Base-by-base conservation (phyloP, 2,797 vertebrate genomes). In the Champsocephalus gunnari region DNA sequence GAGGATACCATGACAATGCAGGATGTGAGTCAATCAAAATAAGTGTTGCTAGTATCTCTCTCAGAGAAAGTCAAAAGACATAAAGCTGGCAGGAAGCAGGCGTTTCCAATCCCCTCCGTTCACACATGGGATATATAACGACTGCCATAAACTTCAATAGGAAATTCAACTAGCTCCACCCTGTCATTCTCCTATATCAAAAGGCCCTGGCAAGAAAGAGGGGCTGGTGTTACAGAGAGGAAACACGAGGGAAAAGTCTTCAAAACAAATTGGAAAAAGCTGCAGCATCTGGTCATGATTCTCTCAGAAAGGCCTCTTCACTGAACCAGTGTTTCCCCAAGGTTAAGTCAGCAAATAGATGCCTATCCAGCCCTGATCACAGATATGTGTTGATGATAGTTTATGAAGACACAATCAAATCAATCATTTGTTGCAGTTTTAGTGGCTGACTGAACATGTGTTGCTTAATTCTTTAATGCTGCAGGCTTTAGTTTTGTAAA, bases 201-300 rank as follows among this genome's bases (percentile, higher is more conserved):
- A 71, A 67, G 63, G 17, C 4, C 63, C 44, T 34, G 43, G 68
- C 51, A 62, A 71, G 12, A 69, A 41, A 60, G 58, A 61, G 68
- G 51, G 60, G 57, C 49, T 48, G 66, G 47, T 75, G 61, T 59
- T 34, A 43, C 64, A 69, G 60, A 68, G 44, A 72, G 56, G 60
- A 61, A 75, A 70, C 44, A 76, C 19, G 6, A 66, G 28, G 57
- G 62, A 32, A 73, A 73, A 53, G 71, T 67, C 68, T 79, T 81
- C 54, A 55, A 81, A 77, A 83, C 44, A 85, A 81, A 87, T 83
- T 60, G 41, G 63, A 81, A 85, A 77, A 82, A 82, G 59, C 66
- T 85, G 83, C n/a, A 73, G 55, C 77, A 89, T 86, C 75, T 87
- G 85, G 70, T 75, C 56, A 65, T 80, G 69, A 87, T 84, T 87